These are phyloP conservation scores for Albula glossodonta DNA, from an alignment of 2,113 vertebrate species.

Conservation along the genomic window DNA sequence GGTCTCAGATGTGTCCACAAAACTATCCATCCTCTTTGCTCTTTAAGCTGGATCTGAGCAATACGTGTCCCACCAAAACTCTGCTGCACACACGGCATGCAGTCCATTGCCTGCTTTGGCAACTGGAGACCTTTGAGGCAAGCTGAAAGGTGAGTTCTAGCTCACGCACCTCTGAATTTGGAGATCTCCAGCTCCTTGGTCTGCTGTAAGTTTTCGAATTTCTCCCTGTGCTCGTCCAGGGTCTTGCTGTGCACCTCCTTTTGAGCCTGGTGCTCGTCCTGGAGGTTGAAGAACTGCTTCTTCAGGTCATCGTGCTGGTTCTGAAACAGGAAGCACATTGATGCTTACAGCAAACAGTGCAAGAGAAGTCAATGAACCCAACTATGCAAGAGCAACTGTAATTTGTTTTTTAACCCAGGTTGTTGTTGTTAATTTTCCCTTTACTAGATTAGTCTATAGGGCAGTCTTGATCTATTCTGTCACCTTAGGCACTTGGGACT, in stretches of 20 bases:
- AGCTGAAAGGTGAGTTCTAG: background rate
- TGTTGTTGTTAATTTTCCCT: too few relatives aligned
- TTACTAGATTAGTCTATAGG: too few relatives aligned
- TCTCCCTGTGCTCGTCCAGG: constrained; percentile 82
- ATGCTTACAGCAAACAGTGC: background rate
- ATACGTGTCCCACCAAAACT: background rate
- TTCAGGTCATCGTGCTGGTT: constrained; percentile 94
- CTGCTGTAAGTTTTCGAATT: constrained; percentile 82
- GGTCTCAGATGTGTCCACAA: background rate
- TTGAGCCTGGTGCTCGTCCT: constrained; percentile 83
- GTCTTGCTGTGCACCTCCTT: constrained; percentile 82
- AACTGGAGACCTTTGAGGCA: too few relatives aligned
- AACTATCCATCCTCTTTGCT: background rate
- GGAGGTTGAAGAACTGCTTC: constrained; percentile 86
- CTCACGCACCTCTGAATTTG: constrained; percentile 84
- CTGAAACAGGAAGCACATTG: constrained; percentile 56
- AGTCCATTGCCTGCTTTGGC: too few relatives aligned
- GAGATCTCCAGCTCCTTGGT: constrained; percentile 83
- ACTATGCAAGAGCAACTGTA: too few relatives aligned
- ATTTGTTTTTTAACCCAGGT: too few relatives aligned
- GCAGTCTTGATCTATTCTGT: too few relatives aligned
- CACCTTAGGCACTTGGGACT: too few relatives aligned
- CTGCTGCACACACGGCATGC: too few relatives aligned
- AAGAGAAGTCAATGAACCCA: too few relatives aligned
- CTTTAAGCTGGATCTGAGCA: background rate